Evolutionary conservation across 2,888 invertebrate species (phyloP).

Genomic region (Crocallis elinguaria): DNA sequence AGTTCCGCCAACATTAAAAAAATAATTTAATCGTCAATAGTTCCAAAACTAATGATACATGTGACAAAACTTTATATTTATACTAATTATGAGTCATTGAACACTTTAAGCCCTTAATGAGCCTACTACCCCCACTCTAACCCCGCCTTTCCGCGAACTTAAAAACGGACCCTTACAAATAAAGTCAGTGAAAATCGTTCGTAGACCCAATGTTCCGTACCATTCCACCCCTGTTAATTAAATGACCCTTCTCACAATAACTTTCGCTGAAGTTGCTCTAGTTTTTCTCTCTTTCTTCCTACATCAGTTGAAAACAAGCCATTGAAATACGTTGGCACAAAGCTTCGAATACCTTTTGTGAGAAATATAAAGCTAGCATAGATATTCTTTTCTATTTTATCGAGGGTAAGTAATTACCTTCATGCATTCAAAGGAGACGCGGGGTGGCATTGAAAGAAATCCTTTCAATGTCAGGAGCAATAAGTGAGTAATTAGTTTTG

Average conservation of each 20-base stretch:
- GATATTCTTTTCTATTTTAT: neutral
- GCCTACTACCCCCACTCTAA: neutral
- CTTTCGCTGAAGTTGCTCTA: too few species aligned
- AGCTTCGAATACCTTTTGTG: neutral
- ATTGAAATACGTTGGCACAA: neutral
- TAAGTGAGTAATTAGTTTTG: neutral
- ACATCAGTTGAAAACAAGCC: neutral
- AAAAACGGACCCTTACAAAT: slow-evolving; percentile 22
- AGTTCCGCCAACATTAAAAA: too few species aligned
- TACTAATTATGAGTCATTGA: neutral
- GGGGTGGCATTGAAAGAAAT: neutral
- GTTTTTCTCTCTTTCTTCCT: neutral
- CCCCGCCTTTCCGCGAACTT: neutral
- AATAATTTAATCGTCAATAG: neutral
- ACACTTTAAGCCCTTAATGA: neutral
- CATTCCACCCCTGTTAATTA: neutral
- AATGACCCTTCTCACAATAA: neutral
- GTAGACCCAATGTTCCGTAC: neutral
- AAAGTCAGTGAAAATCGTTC: too few species aligned
- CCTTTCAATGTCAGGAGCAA: neutral
- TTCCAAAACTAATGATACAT: neutral
- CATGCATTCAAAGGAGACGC: too few species aligned
- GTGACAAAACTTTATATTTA: neutral
- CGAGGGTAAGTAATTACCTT: neutral
- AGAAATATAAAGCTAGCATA: neutral